Evolutionary conservation across 2,888 invertebrate species (phyloP).

Genomic region (Nudaria mundana): DNA sequence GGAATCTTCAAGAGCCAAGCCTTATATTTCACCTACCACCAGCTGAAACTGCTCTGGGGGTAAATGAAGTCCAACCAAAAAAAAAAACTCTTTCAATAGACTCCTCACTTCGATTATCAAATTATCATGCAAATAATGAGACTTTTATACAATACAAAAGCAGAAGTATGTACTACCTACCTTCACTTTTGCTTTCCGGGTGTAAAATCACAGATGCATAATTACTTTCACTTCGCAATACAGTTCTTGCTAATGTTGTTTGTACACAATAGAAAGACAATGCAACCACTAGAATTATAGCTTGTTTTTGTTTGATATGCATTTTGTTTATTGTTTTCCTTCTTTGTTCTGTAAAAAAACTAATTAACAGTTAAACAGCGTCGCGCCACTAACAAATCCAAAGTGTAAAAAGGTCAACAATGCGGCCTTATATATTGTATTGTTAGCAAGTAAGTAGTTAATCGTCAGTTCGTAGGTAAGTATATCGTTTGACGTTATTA

Average conservation of each 20-base stretch:
- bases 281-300: slow-evolving; percentile 22
- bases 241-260: slow-evolving; percentile 34
- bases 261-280: slow-evolving; percentile 28
- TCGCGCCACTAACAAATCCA: slow-evolving; percentile 23
- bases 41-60: too few relatives aligned
- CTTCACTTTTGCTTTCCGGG: neutral
- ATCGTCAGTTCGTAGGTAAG: slow-evolving; percentile 1
- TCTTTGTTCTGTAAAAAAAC: slow-evolving; percentile 20
- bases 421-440: slow-evolving; percentile 26
- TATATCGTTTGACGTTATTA: slow-evolving; percentile 8
- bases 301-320: slow-evolving; percentile 19
- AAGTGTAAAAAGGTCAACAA: slow-evolving; percentile 38
- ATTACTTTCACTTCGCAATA: slow-evolving; percentile 20
- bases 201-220: neutral
- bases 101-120: too few relatives aligned
- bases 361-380: slow-evolving; percentile 19
- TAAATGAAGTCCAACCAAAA: too few relatives aligned
- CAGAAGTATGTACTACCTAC: slow-evolving; percentile 2
- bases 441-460: too few relatives aligned
- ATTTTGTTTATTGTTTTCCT: slow-evolving; percentile 28
- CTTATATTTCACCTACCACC: too few relatives aligned
- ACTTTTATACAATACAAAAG: too few relatives aligned
- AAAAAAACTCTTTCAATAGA: too few relatives aligned
- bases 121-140: too few relatives aligned
- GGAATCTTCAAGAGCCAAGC: too few relatives aligned